Conservation (phyloP, 1,140 invertebrate genomes). For the Diorhabda elongata region DNA sequence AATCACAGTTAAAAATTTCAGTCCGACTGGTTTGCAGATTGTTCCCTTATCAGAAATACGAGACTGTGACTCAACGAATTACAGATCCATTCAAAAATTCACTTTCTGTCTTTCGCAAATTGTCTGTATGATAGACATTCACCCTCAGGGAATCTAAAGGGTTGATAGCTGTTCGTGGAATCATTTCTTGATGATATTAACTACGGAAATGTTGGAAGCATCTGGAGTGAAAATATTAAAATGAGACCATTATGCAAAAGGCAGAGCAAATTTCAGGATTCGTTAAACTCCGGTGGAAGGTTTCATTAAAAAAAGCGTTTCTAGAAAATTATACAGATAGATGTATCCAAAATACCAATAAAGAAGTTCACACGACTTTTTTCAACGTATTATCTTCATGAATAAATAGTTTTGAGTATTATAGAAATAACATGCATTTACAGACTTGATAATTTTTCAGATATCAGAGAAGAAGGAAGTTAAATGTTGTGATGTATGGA, state of each 20-base stretch:
- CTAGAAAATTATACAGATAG: too few relatives aligned
- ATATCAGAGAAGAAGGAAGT: too few relatives aligned
- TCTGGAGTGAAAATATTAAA: constrained; percentile 2
- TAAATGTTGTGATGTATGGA: too few relatives aligned
- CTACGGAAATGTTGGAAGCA: not conserved
- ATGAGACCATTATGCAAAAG: not conserved
- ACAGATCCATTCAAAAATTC: not conserved
- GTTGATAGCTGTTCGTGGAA: not conserved
- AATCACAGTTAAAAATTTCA: not conserved
- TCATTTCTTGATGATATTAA: not conserved
- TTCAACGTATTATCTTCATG: too few relatives aligned
- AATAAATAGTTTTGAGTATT: too few relatives aligned
- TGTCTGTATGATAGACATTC: not conserved
- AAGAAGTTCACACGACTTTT: too few relatives aligned
- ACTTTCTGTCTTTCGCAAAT: not conserved
- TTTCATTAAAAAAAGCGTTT: not conserved
- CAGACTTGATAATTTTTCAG: too few relatives aligned
- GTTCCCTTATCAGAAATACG: not conserved
- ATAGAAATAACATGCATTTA: too few relatives aligned
- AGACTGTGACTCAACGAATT: not conserved
- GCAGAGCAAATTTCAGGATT: not conserved
- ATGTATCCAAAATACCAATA: too few relatives aligned
- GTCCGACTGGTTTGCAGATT: not conserved
- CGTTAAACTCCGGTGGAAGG: not conserved
- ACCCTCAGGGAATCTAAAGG: not conserved